Conservation (phyloP, 2,888 invertebrate genomes). For the Bombylius discolor region DNA sequence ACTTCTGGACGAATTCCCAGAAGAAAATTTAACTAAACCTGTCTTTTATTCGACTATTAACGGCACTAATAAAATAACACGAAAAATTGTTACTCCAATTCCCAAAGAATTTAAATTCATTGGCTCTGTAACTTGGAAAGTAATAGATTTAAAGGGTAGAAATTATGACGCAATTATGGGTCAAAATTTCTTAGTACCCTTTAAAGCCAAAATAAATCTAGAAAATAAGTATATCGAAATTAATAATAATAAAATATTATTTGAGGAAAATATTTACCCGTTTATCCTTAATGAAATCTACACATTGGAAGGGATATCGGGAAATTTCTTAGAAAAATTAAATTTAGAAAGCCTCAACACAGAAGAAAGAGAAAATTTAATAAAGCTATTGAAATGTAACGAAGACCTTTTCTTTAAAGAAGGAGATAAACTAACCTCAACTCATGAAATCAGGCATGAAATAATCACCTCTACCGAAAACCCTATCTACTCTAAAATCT, state of each 20-base stretch:
- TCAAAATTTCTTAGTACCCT: slow-evolving; percentile 9
- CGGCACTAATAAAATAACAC: no score
- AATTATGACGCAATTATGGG: no score
- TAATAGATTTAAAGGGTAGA: neutral
- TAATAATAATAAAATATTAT: slow-evolving; percentile 5
- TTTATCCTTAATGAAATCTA: slow-evolving; percentile 10
- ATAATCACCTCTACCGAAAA: slow-evolving; percentile 5
- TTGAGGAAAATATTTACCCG: slow-evolving; percentile 1
- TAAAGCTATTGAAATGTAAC: neutral
- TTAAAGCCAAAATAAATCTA: slow-evolving; percentile 9
- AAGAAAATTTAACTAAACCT: no score
- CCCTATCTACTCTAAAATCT: slow-evolving; percentile 1
- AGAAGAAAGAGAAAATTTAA: slow-evolving; percentile 4
- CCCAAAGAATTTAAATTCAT: no score
- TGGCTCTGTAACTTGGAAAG: no score
- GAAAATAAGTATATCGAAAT: slow-evolving; percentile 7
- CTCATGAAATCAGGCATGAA: slow-evolving; percentile 3
- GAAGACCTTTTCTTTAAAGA: slow-evolving; percentile 2
- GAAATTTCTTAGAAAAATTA: slow-evolving; percentile 3
- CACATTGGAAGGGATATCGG: slow-evolving; percentile 8
- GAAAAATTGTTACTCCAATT: no score
- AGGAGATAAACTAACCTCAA: slow-evolving; percentile 4
- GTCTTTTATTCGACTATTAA: no score
- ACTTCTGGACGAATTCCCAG: no score
- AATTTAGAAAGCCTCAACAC: slow-evolving; percentile 2